Percentiles rank a stretch among this genome's conserved stretches.
These are phyloP conservation scores for Pentamera pediparva DNA, from an alignment of 53 echinoderm and acorn worm species.

Conservation along the genomic window DNA sequence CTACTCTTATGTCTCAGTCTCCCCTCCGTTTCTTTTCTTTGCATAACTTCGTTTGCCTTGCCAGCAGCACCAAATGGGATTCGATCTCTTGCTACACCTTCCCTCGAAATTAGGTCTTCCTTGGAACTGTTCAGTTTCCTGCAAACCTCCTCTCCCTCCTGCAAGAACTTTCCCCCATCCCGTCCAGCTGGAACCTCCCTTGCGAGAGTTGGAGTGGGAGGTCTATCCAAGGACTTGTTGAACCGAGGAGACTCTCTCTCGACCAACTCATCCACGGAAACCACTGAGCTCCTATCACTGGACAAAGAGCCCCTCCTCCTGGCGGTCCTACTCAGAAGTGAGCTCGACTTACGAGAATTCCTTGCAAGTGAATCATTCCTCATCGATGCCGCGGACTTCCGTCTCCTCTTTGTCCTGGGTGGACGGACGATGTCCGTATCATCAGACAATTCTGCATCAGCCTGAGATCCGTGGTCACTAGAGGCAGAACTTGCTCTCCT, in stretches of 20 bases:
- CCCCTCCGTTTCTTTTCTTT: too few relatives aligned
- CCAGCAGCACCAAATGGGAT: too few relatives aligned
- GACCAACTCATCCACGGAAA: neutral
- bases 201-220: neutral
- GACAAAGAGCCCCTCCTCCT: conserved; percentile 15
- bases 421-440: neutral
- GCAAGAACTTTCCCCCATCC: neutral
- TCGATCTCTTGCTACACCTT: too few relatives aligned
- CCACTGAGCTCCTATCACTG: conserved; percentile 22
- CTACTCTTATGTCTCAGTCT: too few relatives aligned
- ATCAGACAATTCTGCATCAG: conserved; percentile 15
- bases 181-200: neutral
- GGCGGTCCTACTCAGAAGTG: neutral
- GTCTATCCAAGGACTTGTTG: neutral
- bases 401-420: conserved; percentile 10
- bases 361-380: neutral
- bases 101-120: too few relatives aligned
- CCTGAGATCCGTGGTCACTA: conserved; percentile 15
- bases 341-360: conserved; percentile 1
- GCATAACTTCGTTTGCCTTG: too few relatives aligned
- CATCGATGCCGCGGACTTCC: neutral
- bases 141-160: too few relatives aligned
- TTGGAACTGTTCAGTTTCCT: too few relatives aligned
- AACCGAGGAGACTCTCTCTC: neutral
- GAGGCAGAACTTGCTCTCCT: conserved; percentile 9